These are phyloP conservation scores for Aphidoletes aphidimyza DNA, from an alignment of 2,888 invertebrate genomes.

Conservation along the genomic window DNA sequence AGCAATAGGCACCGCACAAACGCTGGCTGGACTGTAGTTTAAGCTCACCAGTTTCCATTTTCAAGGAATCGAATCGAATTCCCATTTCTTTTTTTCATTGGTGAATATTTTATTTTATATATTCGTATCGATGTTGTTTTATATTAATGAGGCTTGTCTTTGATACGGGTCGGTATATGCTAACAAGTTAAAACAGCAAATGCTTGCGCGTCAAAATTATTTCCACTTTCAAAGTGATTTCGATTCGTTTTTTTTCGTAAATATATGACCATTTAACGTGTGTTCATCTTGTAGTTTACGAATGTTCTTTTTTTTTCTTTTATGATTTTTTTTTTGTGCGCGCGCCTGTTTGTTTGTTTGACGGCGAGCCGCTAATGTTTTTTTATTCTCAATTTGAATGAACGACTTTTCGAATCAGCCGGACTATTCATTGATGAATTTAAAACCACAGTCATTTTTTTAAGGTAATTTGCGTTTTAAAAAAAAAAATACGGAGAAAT, in stretches of 20 bases:
- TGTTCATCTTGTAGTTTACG: constrained; percentile 16
- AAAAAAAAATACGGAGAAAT: neutral
- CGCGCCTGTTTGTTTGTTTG: constrained; percentile 19
- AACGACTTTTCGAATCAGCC: neutral
- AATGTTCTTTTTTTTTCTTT: neutral
- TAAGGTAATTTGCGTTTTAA: neutral
- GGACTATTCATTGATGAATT: constrained; percentile 13
- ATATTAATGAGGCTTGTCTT: constrained; percentile 15
- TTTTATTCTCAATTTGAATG: neutral
- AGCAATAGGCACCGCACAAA: too few relatives aligned
- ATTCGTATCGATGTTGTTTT: constrained; percentile 5
- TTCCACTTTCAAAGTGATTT: neutral
- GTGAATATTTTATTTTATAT: neutral
- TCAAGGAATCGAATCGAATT: neutral
- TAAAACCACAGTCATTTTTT: constrained; percentile 8
- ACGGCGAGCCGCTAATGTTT: constrained; percentile 16
- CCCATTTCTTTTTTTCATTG: neutral
- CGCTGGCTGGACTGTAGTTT: neutral
- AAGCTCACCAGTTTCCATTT: neutral
- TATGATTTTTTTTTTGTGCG: neutral
- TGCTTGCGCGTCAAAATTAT: constrained; percentile 21
- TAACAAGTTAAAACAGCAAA: constrained; percentile 6
- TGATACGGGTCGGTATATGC: constrained; percentile 29
- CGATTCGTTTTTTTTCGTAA: neutral
- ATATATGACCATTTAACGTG: neutral